Evolutionary conservation across 2,888 invertebrate species (phyloP), one percentile per base, ranked within the genome.

Genomic region (Drosophila prolongata): DNA sequence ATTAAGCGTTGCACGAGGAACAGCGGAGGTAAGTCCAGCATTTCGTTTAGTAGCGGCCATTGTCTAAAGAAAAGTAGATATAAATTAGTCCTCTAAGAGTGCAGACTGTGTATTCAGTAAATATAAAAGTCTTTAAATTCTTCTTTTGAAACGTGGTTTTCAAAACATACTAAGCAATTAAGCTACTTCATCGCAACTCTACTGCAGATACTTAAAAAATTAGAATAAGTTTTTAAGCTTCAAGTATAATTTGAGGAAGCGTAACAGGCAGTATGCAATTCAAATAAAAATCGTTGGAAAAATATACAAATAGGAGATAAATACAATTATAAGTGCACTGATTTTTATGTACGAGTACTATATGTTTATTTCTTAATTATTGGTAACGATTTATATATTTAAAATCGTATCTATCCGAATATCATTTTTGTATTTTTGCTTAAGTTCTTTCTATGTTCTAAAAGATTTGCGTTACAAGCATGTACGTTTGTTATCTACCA

Each of bases 31-130:
- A 89, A 99, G 94, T 77, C 98, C 99, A 72, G 98, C 98, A 93
- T 98, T 99, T 90, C 99, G 95, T 93, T 99, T 98, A 74, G 98
- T 98, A 40, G 98, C 99, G 78, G 98, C 99, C 99, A 99, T 99
- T 74, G 99, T 99, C 99, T 99, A 67, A 8, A 37, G 30, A 13
- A 14, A 49, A 24, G 24, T 27, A 40, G 10, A 14, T 13, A 52
- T 19, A 44, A 14, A 34, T 44, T 52, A 50, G 64, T 1, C 8
- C 13, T 61, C 11, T 5, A 13, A 30, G 2, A 30, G 10, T 62
- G 9, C 30, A 38, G 6, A 6, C 6, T 6, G 24, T 37, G n/a
- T 19, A 16, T 30, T 37, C 10, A 2, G 5, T 10, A 30, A 24
- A n/a, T 49, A 1, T 16, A 11, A 11, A n/a, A 10, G 8, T 19